Evolutionary conservation across 2,888 invertebrate species (phyloP), one percentile per base, ranked within the genome.

Genomic region (Harpagoxenus sublaevis): DNA sequence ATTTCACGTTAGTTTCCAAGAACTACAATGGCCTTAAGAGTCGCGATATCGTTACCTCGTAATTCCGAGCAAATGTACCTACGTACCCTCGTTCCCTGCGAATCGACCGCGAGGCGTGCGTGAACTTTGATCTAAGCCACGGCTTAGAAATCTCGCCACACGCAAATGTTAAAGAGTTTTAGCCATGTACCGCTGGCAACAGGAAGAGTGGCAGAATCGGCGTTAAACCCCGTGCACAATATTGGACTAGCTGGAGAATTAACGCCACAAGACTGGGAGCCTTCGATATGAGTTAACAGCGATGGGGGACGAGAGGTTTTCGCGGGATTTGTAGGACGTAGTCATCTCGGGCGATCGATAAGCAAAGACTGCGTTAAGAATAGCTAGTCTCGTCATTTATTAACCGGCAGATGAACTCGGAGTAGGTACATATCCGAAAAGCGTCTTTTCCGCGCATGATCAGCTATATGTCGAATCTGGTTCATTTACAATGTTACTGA

Each of bases 111-210:
- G 48, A 28, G 65, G 35, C 65, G 84, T 86, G 88, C 88, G 86
- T 88, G 88, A 88, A 88, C 88, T 88, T 88, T 83, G 83, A 89
- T 88, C 85, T 86, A 84, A 88, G 85, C 78, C 60, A 77, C 71
- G 70, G 71, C 81, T 87, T 78, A 82, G 83, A 83, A 71, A 81
- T 79, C 83, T 82, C 57, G 74, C 31, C 48, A 77, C 89, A 87
- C 87, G 87, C 89, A 86, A 89, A 89, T 88, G 89, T 89, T 89
- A 86, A 89, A 85, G 84, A 86, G 71, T 77, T 81, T 86, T 86
- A 74, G 62, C 18, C 63, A 42, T 39, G 60, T 39, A 62, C 55
- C 6, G 18, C 31, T 53, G 60, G 63, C 84, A 79, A 74, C 84
- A 51, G 23, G 12, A 60, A 60, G 48, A 57, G n/a, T 45, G 35